Percentiles rank a stretch among this genome's conserved stretches.
These are phyloP conservation scores for Campopleginae sp. DNA, from an alignment of 2,888 invertebrate genomes.

Conservation along the genomic window DNA sequence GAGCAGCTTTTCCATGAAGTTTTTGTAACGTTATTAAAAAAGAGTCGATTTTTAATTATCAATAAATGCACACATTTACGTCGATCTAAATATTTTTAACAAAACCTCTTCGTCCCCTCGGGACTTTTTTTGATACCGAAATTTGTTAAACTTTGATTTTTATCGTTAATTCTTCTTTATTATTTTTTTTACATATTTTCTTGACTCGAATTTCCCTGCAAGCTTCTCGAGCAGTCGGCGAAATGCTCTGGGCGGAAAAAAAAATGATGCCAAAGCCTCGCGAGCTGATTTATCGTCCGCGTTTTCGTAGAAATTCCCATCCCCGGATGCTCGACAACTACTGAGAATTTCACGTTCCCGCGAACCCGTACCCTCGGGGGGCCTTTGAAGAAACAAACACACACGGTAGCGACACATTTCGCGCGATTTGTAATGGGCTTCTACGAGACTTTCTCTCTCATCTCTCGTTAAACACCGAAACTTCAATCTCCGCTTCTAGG, in stretches of 20 bases:
- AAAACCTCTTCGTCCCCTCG: neutral
- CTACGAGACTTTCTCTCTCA: slow-evolving; percentile 61
- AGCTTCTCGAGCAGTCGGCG: neutral
- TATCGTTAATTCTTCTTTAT: neutral
- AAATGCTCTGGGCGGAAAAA: neutral
- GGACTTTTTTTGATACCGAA: neutral
- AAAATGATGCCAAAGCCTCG: slow-evolving; percentile 34
- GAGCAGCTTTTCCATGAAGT: neutral
- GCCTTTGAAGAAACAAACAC: slow-evolving; percentile 72
- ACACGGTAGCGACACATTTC: slow-evolving; percentile 39
- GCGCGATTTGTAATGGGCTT: slow-evolving; percentile 54
- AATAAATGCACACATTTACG: slow-evolving; percentile 5
- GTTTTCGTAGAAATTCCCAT: slow-evolving; percentile 58
- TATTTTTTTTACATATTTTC: neutral
- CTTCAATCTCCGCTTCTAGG: neutral
- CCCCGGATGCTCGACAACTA: slow-evolving; percentile 57
- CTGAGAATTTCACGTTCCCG: slow-evolving; percentile 63
- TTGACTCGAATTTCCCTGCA: neutral
- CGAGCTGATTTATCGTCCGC: slow-evolving; percentile 67
- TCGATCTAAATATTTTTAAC: neutral
- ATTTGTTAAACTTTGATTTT: neutral
- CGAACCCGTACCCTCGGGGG: slow-evolving; percentile 53
- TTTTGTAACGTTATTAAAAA: neutral
- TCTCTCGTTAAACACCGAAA: neutral
- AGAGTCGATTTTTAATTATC: neutral